A percentile compares a stretch with the other conserved stretches of the same genome.
These are phyloP conservation scores for Lasius fuliginosus DNA, from an alignment of 2,888 invertebrate genomes.

Conservation along the genomic window DNA sequence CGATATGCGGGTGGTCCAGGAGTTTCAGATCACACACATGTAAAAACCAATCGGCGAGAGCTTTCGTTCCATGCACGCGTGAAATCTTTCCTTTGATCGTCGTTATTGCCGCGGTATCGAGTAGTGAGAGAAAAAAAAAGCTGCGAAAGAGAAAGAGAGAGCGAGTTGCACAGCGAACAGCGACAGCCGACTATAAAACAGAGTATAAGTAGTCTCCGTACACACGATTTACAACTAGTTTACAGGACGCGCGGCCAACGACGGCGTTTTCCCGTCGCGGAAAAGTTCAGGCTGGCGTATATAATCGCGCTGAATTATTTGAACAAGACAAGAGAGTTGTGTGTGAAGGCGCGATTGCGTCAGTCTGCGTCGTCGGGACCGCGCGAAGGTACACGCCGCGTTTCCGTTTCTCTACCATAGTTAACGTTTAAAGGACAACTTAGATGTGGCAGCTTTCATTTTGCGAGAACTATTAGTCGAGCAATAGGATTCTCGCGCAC, in stretches of 20 bases:
- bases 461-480: slow-evolving; percentile 70
- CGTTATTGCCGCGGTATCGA: slow-evolving; percentile 54
- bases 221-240: slow-evolving; percentile 75
- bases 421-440: slow-evolving; percentile 61
- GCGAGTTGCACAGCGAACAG: slow-evolving; percentile 53
- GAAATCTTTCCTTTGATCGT: slow-evolving; percentile 47
- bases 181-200: slow-evolving; percentile 56
- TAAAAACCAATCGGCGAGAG: slow-evolving; percentile 33
- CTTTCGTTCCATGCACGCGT: slow-evolving; percentile 47
- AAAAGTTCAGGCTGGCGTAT: not conserved
- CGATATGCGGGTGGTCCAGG: slow-evolving; percentile 7
- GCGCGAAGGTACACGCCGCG: slow-evolving; percentile 35
- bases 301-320: not conserved
- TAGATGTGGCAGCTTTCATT: slow-evolving; percentile 72
- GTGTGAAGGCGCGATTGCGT: not conserved
- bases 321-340: no score
- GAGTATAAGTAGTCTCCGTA: slow-evolving; percentile 71
- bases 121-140: slow-evolving; percentile 28
- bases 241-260: slow-evolving; percentile 64
- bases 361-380: not conserved
- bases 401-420: slow-evolving; percentile 61
- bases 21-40: slow-evolving; percentile 24
- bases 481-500: slow-evolving; percentile 71
- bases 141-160: slow-evolving; percentile 43
- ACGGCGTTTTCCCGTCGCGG: slow-evolving; percentile 43